Base-by-base conservation (phyloP, 2,113 vertebrate species). In the Artemisiospiza belli region DNA sequence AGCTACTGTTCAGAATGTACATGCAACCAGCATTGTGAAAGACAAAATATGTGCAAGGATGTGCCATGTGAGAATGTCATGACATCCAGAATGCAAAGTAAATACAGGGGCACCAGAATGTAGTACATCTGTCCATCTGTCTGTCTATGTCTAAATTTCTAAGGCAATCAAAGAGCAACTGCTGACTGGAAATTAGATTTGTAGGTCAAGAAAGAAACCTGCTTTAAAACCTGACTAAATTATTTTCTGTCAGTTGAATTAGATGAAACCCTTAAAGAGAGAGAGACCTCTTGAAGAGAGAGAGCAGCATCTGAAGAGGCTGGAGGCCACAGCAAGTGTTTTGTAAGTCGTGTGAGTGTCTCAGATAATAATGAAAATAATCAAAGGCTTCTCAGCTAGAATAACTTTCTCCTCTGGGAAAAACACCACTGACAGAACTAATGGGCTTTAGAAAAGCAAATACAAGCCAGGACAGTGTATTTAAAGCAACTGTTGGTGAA, bases 381-480 rank as follows among this genome's bases (percentile, higher is more conserved):
- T 87, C 61, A 82, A 87, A 78, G 43, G 21, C 31, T 90, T 64
- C 51, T 84, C 61, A 58, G 55, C n/a, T 67, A 58, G 43, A 82
- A 79, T 85, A 85, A 84, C 31, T 62, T 88, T 79, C 63, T 85
- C 66, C 70, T 90, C 23, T 4, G 14, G 55, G 75, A 88, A 82
- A 83, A 90, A 72, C 52, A 55, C 15, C 66, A 62, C 66, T 85
- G 79, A 94, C 75, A 88, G 52, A 85, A 72, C 11, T 90, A 92
- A 96, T 67, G 66, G 70, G 31, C 28, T 92, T 88, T 88, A 67
- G 47, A 63, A 90, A 95, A 88, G 39, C 23, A 83, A 90, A 85
- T 8, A 8, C 47, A 79, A 82, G n/a, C 37, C 5, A 10, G n/a
- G 66, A 46, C 20, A 72, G 19, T 58, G 43, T 67, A 85, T 85